phyloP scores from a whole-genome alignment of 2,888 invertebrate species.

The Synanthedon andrenaeformis region DNA sequence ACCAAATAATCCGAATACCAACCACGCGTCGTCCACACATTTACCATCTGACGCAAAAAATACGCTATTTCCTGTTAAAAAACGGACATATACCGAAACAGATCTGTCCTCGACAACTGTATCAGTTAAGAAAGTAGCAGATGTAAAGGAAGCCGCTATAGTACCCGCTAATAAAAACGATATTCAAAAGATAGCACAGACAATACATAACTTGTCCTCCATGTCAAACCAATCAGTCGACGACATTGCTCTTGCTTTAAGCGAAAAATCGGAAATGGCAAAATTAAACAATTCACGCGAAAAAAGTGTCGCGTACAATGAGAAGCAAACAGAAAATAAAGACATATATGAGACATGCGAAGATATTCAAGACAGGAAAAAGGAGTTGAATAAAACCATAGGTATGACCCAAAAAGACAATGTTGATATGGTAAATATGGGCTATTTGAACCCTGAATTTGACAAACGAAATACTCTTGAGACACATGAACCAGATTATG shows the following conservation, averaged over 20 bases:
- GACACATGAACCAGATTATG: slow-evolving; percentile 26
- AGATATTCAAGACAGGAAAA: slow-evolving; percentile 27
- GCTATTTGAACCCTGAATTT: slow-evolving; percentile 50
- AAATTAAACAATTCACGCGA: slow-evolving; percentile 42
- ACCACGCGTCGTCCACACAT: slow-evolving; percentile 20
- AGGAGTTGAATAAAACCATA: slow-evolving; percentile 30
- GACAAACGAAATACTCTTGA: slow-evolving; percentile 37
- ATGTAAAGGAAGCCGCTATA: slow-evolving; percentile 23
- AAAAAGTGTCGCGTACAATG: slow-evolving; percentile 26
- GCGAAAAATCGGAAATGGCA: slow-evolving; percentile 50
- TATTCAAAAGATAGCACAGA: slow-evolving; percentile 28
- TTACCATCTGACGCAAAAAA: slow-evolving; percentile 31
- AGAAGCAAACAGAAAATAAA: slow-evolving; percentile 26
- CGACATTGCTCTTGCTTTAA: slow-evolving; percentile 49
- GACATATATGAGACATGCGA: slow-evolving; percentile 28
- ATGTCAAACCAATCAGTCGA: slow-evolving; percentile 38
- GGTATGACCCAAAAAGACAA: slow-evolving; percentile 41
- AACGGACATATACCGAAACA: slow-evolving; percentile 71
- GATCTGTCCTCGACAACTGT: slow-evolving; percentile 34
- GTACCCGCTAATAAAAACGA: slow-evolving; percentile 30
- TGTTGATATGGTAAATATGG: slow-evolving; percentile 64
- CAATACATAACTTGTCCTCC: slow-evolving; percentile 24
- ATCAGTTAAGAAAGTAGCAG: slow-evolving; percentile 23
- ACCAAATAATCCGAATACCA: slow-evolving; percentile 26
- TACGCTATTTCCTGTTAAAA: slow-evolving; percentile 73